These are phyloP conservation scores for Sinohyriopsis cumingii DNA, from an alignment of 2,888 invertebrate genomes.

Conservation along the genomic window DNA sequence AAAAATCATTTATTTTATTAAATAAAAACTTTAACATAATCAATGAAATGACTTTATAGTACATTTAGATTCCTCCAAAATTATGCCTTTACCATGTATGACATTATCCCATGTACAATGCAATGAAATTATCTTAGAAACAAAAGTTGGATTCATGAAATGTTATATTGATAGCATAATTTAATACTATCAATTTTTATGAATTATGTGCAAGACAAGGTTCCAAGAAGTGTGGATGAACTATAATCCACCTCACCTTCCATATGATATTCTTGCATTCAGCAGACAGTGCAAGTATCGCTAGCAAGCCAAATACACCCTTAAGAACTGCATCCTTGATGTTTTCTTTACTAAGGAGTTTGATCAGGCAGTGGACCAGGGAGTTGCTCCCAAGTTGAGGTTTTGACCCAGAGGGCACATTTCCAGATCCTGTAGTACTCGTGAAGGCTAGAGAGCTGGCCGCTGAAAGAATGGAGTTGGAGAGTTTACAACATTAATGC, in stretches of 20 bases:
- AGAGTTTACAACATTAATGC: background rate
- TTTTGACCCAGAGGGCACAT: slow-evolving; percentile 12
- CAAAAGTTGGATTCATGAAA: too few species aligned
- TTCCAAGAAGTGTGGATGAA: too few species aligned
- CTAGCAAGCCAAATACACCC: slow-evolving; percentile 56
- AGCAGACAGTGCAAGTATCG: slow-evolving; percentile 59
- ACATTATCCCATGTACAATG: too few species aligned
- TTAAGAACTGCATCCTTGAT: slow-evolving; percentile 41
- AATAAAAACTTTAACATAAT: too few species aligned
- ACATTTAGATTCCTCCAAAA: too few species aligned
- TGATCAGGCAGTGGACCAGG: slow-evolving; percentile 64
- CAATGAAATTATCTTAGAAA: too few species aligned
- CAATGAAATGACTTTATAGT: too few species aligned
- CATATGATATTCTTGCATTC: slow-evolving; percentile 68
- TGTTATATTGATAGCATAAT: too few species aligned
- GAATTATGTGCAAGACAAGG: too few species aligned
- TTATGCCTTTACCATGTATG: too few species aligned
- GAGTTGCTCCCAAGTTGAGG: slow-evolving; percentile 56
- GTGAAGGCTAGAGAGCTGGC: slow-evolving; percentile 55
- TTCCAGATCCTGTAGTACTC: slow-evolving; percentile 21
- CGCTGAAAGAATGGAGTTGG: slow-evolving; percentile 37
- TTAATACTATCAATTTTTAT: too few species aligned
- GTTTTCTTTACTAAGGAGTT: slow-evolving; percentile 47
- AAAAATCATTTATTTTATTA: too few species aligned
- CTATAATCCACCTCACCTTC: slow-evolving; percentile 53